phyloP scores from a whole-genome alignment of 2,888 invertebrate genomes.

The Stenchaetothrips biformis region DNA sequence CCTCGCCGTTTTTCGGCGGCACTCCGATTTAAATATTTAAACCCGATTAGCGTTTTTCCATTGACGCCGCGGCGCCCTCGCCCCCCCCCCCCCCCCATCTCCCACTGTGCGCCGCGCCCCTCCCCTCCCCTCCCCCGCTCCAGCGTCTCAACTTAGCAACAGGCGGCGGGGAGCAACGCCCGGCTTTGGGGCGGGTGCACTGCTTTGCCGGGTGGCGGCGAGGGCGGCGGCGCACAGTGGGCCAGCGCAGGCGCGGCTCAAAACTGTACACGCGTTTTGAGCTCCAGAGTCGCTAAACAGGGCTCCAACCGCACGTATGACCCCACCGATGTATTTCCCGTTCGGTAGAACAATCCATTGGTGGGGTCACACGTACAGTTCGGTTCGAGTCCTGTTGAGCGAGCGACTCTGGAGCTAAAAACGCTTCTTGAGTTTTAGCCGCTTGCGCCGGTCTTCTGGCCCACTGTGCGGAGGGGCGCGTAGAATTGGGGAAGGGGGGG shows the following conservation, averaged over 20 bases:
- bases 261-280: no score
- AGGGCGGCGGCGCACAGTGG: not conserved
- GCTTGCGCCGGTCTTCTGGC: no score
- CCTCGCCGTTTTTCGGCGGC: no score
- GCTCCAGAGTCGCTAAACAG: no score
- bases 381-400: no score
- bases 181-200: not conserved
- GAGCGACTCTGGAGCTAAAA: no score
- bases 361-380: no score
- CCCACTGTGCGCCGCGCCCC: conserved; percentile 7
- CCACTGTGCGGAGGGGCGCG: not conserved
- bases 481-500: not conserved
- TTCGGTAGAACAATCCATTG: no score
- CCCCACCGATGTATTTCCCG: no score
- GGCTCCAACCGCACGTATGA: no score
- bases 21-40: not conserved
- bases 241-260: no score
- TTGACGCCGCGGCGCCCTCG: not conserved
- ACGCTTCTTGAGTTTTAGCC: no score
- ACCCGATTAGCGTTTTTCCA: not conserved
- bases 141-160: not conserved
- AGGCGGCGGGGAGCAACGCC: not conserved
- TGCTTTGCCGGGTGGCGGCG: not conserved
- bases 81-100: not conserved
- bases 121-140: not conserved